Evolutionary conservation across 2,888 invertebrate species (phyloP).

Genomic region (Acleris laterana): DNA sequence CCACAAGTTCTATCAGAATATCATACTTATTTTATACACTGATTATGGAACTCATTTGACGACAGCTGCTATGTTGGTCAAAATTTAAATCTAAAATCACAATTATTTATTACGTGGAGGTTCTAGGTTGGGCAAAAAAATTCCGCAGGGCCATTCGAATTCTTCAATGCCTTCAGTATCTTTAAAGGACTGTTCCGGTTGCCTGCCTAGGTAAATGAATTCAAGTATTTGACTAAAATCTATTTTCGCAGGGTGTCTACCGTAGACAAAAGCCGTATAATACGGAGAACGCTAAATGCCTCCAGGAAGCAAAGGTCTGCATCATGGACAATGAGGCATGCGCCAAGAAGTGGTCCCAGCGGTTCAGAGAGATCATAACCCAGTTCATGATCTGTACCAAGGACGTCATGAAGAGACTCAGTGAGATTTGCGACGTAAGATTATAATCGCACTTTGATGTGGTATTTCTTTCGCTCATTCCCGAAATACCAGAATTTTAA

Average conservation of each 20-base stretch:
- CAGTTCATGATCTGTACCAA: slow-evolving; percentile 79
- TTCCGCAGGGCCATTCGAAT: too few species aligned
- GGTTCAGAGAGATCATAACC: slow-evolving; percentile 69
- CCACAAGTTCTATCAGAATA: too few species aligned
- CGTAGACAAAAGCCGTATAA: slow-evolving; percentile 58
- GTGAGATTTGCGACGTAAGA: slow-evolving; percentile 73
- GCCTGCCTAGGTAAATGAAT: neutral
- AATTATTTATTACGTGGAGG: too few species aligned
- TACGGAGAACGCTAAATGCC: slow-evolving; percentile 66
- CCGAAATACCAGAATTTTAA: too few species aligned
- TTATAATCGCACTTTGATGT: neutral
- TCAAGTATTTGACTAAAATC: neutral
- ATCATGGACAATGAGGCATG: slow-evolving; percentile 78
- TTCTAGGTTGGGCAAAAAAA: too few species aligned
- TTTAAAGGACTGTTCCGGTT: too few species aligned
- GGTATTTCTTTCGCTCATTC: too few species aligned
- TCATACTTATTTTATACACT: too few species aligned
- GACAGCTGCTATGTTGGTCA: too few species aligned
- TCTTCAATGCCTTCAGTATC: too few species aligned
- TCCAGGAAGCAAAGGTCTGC: slow-evolving; percentile 78
- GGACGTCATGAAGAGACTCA: slow-evolving; percentile 73
- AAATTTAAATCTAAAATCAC: too few species aligned
- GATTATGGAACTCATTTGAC: too few species aligned
- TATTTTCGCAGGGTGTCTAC: slow-evolving; percentile 66
- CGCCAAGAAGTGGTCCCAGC: slow-evolving; percentile 75